Conservation (phyloP, 2,797 vertebrate species). For the Protonibea diacanthus region DNA sequence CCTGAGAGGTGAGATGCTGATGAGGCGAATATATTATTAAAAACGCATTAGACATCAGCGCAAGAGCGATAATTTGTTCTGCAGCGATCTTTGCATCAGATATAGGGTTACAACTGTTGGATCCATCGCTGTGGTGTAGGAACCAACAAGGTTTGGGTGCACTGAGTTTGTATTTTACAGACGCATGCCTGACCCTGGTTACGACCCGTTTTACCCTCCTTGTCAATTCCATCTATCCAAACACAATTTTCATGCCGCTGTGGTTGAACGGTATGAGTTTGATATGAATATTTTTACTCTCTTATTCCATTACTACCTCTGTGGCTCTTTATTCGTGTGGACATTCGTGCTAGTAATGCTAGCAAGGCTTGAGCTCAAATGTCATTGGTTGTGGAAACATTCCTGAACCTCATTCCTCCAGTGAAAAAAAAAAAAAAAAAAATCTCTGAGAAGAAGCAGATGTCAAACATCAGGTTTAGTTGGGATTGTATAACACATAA, state of each 20-base stretch:
- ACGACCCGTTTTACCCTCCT: conserved; percentile 18
- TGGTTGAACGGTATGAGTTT: conserved; percentile 27
- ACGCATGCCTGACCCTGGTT: conserved; percentile 32
- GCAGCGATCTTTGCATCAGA: conserved; percentile 37
- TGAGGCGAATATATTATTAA: conserved; percentile 81
- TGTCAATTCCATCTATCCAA: conserved; percentile 35
- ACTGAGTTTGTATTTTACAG: conserved; percentile 15
- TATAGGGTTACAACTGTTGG: conserved; percentile 38
- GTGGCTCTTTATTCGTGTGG: conserved; percentile 44
- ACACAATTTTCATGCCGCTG: conserved; percentile 36
- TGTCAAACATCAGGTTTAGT: conserved; percentile 75
- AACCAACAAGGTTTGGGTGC: conserved; percentile 17
- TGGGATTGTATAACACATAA: conserved; percentile 70
- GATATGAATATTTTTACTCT: conserved; percentile 31
- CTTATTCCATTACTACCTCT: conserved; percentile 42
- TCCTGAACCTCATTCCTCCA: conserved; percentile 43
- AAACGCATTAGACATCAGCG: conserved; percentile 74
- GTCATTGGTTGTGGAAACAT: conserved; percentile 71
- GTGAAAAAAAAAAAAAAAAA: neutral
- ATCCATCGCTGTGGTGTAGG: conserved; percentile 3
- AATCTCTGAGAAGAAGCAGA: conserved; percentile 79
- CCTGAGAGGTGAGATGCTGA: conserved; percentile 75
- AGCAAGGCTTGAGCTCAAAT: conserved; percentile 43
- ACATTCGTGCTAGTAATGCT: conserved; percentile 39
- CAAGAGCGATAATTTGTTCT: conserved; percentile 46